Conservation (phyloP, 1,140 invertebrate species). For the Steinernema khuongi region DNA sequence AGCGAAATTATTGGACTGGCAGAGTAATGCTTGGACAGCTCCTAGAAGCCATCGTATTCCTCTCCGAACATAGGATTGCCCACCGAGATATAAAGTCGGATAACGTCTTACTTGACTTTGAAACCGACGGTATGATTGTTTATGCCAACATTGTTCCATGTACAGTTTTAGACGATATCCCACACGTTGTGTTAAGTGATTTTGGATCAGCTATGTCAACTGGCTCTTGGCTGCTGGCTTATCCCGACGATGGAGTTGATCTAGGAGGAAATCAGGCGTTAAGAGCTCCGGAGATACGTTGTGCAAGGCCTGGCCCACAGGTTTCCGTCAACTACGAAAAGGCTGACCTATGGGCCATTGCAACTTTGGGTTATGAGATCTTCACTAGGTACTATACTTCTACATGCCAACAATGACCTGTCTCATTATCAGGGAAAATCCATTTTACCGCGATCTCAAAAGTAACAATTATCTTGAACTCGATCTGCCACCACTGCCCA, state of each 20-base stretch:
- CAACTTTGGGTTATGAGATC: conserved; percentile 34
- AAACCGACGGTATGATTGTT: conserved; percentile 21
- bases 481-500: conserved; percentile 32
- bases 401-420: background rate
- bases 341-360: conserved; percentile 38
- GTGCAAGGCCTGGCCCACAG: conserved; percentile 22
- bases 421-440: conserved; percentile 24
- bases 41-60: conserved; percentile 34
- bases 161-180: conserved; percentile 17
- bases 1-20: conserved; percentile 34
- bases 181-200: conserved; percentile 36
- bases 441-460: conserved; percentile 32
- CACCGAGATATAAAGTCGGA: conserved; percentile 40
- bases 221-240: conserved; percentile 25
- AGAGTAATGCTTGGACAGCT: conserved; percentile 37
- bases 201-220: conserved; percentile 39
- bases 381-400: conserved; percentile 28
- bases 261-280: conserved; percentile 34
- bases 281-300: conserved; percentile 32
- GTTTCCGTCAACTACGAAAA: conserved; percentile 29
- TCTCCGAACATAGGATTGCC: conserved; percentile 29
- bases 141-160: too few species aligned
- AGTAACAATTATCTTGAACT: conserved; percentile 32
- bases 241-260: conserved; percentile 25
- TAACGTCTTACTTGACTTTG: conserved; percentile 33